Percentiles rank a stretch among this genome's conserved stretches.
phyloP scores from a whole-genome alignment of 2,888 invertebrate species.

The Euplagia quadripunctaria region DNA sequence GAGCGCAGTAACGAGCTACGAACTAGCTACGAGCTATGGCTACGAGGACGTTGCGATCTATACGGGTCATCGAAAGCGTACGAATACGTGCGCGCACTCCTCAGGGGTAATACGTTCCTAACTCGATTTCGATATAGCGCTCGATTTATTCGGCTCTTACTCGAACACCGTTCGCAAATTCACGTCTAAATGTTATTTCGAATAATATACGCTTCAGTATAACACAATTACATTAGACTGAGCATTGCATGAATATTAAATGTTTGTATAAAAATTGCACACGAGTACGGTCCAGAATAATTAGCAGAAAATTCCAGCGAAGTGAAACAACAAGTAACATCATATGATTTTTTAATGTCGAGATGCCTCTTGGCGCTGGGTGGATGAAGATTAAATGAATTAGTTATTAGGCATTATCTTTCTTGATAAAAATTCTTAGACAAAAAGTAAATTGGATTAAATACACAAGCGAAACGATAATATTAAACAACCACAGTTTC shows the following conservation, averaged over 20 bases:
- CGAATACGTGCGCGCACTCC: conserved; percentile 41
- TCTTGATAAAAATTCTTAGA: conserved; percentile 30
- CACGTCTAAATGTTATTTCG: conserved; percentile 53
- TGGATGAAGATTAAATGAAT: conserved; percentile 43
- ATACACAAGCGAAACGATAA: neutral
- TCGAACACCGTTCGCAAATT: conserved; percentile 56
- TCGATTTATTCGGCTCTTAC: conserved; percentile 64
- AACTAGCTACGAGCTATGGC: conserved; percentile 56
- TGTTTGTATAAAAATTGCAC: conserved; percentile 21
- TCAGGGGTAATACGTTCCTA: conserved; percentile 57
- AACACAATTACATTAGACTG: conserved; percentile 12
- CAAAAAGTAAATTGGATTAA: conserved; percentile 19
- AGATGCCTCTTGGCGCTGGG: conserved; percentile 29
- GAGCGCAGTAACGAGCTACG: conserved; percentile 65
- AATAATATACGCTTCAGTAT: conserved; percentile 24
- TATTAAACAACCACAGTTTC: neutral
- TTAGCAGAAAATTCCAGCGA: conserved; percentile 26
- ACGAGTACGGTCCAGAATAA: conserved; percentile 31
- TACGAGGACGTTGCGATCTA: conserved; percentile 55
- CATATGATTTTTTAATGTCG: conserved; percentile 49
- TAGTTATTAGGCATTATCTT: conserved; percentile 47
- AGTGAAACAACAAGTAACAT: conserved; percentile 39
- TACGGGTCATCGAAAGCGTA: conserved; percentile 56
- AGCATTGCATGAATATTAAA: conserved; percentile 14
- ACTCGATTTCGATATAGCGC: conserved; percentile 67